Percentiles rank a stretch among this genome's conserved stretches.
phyloP scores from a whole-genome alignment of 2,113 vertebrate genomes.

The Atlantisia rogersi region DNA sequence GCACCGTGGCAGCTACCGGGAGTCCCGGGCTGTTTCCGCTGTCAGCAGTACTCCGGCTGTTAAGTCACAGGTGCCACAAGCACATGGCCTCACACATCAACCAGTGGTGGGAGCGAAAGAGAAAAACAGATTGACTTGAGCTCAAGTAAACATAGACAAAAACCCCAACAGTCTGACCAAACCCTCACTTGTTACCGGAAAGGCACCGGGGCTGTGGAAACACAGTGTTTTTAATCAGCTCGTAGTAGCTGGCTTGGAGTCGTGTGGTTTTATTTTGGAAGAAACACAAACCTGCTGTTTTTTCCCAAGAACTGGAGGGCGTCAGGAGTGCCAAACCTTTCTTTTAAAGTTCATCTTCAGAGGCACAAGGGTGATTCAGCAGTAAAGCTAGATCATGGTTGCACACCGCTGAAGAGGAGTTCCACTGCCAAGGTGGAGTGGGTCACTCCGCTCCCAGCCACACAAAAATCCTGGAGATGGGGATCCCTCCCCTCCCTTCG shows the following conservation, averaged over 20 bases:
- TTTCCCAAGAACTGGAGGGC: not conserved
- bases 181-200: not conserved
- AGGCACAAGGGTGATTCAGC: not conserved
- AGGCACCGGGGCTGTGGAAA: not conserved
- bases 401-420: not conserved
- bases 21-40: not conserved
- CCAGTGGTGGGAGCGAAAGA: not conserved
- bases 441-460: not conserved
- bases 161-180: not conserved
- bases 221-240: not conserved
- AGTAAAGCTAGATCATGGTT: not conserved
- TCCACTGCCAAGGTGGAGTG: not conserved
- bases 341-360: not conserved
- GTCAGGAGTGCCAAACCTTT: not conserved
- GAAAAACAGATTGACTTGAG: not conserved
- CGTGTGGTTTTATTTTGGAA: not conserved
- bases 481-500: not conserved
- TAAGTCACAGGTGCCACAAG: accelerated
- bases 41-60: not conserved
- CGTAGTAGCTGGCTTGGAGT: not conserved
- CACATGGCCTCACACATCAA: not conserved
- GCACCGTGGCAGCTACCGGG: accelerated
- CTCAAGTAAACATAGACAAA: not conserved
- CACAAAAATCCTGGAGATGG: accelerated
- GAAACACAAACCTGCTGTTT: not conserved